These are phyloP conservation scores for Tupaia chinensis DNA, from an alignment of 2,113 vertebrate genomes.

Conservation along the genomic window DNA sequence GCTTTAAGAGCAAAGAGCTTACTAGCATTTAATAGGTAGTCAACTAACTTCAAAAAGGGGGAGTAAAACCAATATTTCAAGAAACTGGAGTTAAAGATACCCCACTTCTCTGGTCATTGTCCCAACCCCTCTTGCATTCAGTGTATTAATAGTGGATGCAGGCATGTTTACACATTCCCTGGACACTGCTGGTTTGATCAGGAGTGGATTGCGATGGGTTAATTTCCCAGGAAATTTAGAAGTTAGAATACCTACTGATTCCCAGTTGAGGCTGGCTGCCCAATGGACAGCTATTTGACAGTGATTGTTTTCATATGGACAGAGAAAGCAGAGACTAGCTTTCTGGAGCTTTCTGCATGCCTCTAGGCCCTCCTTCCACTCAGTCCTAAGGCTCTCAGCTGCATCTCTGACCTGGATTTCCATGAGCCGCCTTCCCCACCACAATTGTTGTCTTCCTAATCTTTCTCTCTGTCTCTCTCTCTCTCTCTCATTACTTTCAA, in stretches of 20 bases:
- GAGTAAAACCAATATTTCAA: neutral
- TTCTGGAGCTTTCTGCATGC: neutral
- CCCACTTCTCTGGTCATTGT: neutral
- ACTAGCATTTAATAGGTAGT: neutral
- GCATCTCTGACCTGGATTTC: neutral
- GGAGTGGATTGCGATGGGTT: neutral
- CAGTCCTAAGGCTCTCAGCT: neutral
- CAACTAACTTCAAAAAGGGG: neutral
- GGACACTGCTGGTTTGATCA: neutral
- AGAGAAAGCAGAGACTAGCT: neutral
- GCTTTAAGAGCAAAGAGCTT: neutral
- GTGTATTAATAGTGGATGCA: neutral
- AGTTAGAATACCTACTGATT: neutral
- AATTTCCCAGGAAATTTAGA: neutral
- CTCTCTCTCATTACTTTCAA: neutral
- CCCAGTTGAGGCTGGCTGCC: neutral
- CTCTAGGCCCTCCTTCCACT: neutral
- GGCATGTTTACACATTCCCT: neutral
- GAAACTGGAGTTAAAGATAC: neutral
- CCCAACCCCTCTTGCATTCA: too few relatives aligned
- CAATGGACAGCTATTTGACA: neutral
- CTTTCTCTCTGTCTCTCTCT: neutral
- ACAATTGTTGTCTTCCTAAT: neutral
- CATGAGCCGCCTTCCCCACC: neutral
- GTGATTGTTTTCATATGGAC: neutral